Evolutionary conservation across 2,888 invertebrate genomes (phyloP).

Genomic region (Vanessa cardui): DNA sequence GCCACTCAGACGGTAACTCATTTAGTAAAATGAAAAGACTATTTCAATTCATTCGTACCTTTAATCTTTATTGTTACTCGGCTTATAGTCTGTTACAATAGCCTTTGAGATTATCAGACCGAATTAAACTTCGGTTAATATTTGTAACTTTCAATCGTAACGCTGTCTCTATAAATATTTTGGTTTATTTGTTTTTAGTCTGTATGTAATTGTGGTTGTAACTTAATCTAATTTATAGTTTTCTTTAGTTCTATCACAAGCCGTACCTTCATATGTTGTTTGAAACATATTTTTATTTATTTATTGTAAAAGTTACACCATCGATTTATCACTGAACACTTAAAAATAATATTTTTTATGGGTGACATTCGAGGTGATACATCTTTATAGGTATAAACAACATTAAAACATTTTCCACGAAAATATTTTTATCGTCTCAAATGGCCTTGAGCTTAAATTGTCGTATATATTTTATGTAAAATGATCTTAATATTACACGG

Average conservation of each 20-base stretch:
- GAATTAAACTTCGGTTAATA: conserved; percentile 72
- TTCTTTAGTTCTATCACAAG: no score
- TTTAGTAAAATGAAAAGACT: conserved; percentile 77
- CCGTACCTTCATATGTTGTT: no score
- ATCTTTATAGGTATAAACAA: no score
- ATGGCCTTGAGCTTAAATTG: no score
- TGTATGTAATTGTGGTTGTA: conserved; percentile 10
- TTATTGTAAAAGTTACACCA: no score
- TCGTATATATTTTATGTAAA: no score
- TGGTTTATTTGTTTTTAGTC: conserved; percentile 55
- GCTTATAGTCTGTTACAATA: conserved; percentile 63
- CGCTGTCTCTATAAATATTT: conserved; percentile 59
- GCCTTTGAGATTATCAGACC: conserved; percentile 77
- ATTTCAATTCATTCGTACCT: conserved; percentile 65
- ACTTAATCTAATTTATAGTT: neutral
- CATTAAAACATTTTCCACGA: no score
- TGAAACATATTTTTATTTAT: no score
- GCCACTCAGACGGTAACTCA: conserved; percentile 65
- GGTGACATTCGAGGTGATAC: no score
- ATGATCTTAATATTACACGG: neutral
- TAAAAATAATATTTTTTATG: no score
- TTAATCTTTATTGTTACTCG: conserved; percentile 58
- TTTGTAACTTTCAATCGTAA: conserved; percentile 76
- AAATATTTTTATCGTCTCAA: no score
- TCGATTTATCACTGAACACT: no score